Percentiles rank a stretch among this genome's conserved stretches.
These are phyloP conservation scores for Caenorhabditis japonica DNA, from an alignment of 2,888 invertebrate genomes.

Conservation along the genomic window DNA sequence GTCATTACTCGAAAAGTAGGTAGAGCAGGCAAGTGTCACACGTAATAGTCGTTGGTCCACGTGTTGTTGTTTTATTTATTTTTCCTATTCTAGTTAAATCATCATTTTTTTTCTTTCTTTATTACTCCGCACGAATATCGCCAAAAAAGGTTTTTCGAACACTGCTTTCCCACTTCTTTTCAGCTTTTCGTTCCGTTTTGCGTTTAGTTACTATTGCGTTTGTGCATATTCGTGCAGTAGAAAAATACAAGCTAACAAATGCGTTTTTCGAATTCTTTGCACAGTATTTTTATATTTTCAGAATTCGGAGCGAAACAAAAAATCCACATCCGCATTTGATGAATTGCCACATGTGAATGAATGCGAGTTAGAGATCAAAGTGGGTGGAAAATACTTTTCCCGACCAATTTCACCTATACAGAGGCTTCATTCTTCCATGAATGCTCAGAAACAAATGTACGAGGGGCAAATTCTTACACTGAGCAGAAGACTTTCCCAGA, in stretches of 20 bases:
- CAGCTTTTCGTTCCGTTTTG: constrained; percentile 12
- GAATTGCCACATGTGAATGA: constrained; percentile 45
- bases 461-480: constrained; percentile 56
- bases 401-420: constrained; percentile 12
- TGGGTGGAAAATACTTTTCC: constrained; percentile 2
- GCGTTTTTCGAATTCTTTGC: not conserved
- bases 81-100: constrained; percentile 13
- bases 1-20: constrained; percentile 53
- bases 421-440: constrained; percentile 60
- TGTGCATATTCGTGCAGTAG: not conserved
- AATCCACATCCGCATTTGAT: constrained; percentile 45
- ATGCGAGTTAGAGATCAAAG: constrained; percentile 62
- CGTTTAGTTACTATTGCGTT: constrained; percentile 14
- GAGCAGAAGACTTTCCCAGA: constrained; percentile 26
- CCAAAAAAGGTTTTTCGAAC: constrained; percentile 7
- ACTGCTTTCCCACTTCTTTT: constrained; percentile 16
- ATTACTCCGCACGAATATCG: constrained; percentile 12
- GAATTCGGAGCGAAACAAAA: constrained; percentile 39
- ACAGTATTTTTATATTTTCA: constrained; percentile 6
- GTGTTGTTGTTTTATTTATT: constrained; percentile 33
- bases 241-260: not conserved
- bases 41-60: constrained; percentile 36
- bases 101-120: no score
- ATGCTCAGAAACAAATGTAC: constrained; percentile 63
- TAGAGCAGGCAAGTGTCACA: constrained; percentile 41